Evolutionary conservation across 2,113 vertebrate genomes (phyloP), one percentile per base, ranked within the genome.

Genomic region (Urocolius indicus): DNA sequence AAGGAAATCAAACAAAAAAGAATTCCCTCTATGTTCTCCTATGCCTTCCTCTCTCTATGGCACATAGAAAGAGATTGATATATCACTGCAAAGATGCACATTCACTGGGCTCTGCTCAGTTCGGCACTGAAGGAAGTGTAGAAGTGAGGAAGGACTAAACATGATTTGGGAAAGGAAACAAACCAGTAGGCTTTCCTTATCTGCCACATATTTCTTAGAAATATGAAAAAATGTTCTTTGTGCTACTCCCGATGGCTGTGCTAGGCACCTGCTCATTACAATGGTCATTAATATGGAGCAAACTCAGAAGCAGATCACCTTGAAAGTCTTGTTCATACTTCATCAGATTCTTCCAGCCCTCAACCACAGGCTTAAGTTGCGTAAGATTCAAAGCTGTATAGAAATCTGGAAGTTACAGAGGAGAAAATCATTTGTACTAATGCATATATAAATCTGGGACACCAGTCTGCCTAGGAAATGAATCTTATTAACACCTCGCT

Each of bases 1-100:
- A 93, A 95, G 76, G 92, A 93, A 90, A 95, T 82, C 63, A 93
- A 95, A 92, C 90, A 96, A 88, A 94, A 93, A 83, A 78, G 61
- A 95, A 88, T 90, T 86, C 73, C 83, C 81, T 65, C 83, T 86
- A 68, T 18, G 61, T 67, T 73, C 45, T 52, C 65, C 80, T 78
- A 77, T 90, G 83, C 92, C 83, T 95, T 91, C 79, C 75, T 71
- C 67, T 78, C 61, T 62, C 61, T 49, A 45, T 23, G 55, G 55
- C 57, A 74, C 73, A 13, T 9, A 54, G 66, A 49, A 48, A 80
- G 72, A 36, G 78, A 51, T 51, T n/a, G 46, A 41, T 58, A 51
- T 72, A 73, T 16, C 22, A 51, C 51, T 38, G 51, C 67, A 51
- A 34, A 81, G 34, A 62, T 30, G 16, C 11, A n/a, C 19, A 3